Conservation (phyloP, 2,888 invertebrate genomes). For the Oasisia sp. region DNA sequence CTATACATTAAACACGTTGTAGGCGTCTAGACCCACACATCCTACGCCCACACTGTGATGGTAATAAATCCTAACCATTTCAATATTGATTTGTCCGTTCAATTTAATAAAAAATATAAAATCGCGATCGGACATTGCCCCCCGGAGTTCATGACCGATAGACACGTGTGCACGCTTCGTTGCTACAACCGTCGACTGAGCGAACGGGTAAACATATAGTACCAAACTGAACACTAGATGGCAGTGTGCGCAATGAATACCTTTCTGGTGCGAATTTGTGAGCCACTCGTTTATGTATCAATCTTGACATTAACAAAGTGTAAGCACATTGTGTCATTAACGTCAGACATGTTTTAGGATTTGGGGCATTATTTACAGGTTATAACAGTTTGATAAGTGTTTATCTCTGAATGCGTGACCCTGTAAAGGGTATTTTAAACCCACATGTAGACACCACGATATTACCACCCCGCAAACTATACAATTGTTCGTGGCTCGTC, state of each 20-base stretch:
- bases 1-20: too few species aligned
- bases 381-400: not conserved
- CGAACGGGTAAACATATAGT: not conserved
- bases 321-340: too few species aligned
- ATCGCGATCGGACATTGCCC: not conserved
- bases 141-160: not conserved
- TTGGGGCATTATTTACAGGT: too few species aligned
- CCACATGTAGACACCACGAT: not conserved
- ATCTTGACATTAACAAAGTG: too few species aligned
- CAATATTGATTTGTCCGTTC: too few species aligned
- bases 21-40: too few species aligned
- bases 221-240: slow-evolving; percentile 6
- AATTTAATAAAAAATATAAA: not conserved
- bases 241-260: not conserved
- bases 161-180: not conserved
- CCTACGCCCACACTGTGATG: too few species aligned
- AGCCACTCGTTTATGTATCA: not conserved
- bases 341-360: too few species aligned
- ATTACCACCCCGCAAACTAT: not conserved
- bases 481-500: too few species aligned
- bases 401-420: not conserved
- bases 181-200: not conserved
- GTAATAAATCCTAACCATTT: too few species aligned
- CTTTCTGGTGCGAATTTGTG: not conserved
- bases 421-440: not conserved